Conservation (phyloP, 2,113 vertebrate species). For the Mungos mungo region DNA sequence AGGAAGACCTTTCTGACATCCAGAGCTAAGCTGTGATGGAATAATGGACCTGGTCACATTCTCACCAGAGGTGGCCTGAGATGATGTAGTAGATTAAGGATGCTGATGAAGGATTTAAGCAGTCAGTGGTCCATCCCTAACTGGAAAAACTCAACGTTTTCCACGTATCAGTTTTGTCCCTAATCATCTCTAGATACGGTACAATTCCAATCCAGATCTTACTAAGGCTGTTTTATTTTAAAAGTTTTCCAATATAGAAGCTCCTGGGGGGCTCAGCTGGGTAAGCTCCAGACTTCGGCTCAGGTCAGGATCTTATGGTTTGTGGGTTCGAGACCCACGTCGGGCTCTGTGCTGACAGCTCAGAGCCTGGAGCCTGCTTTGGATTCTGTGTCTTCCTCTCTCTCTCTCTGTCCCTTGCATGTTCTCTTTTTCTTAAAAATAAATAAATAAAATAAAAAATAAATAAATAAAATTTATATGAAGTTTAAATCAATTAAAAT, state of each 20-base stretch:
- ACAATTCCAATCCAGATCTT: background rate
- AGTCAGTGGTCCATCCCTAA: background rate
- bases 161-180: background rate
- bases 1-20: background rate
- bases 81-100: background rate
- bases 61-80: background rate
- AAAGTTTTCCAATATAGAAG: background rate
- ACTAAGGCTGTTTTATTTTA: background rate
- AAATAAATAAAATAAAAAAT: too few relatives aligned
- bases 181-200: background rate
- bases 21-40: background rate
- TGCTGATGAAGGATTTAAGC: background rate
- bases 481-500: too few relatives aligned
- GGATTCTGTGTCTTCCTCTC: too few relatives aligned
- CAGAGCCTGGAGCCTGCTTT: too few relatives aligned
- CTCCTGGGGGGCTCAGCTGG: too few relatives aligned
- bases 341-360: too few relatives aligned
- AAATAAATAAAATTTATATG: too few relatives aligned
- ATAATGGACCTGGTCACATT: background rate
- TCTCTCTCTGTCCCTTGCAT: too few relatives aligned
- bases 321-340: too few relatives aligned
- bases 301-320: too few relatives aligned
- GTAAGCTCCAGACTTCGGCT: too few relatives aligned
- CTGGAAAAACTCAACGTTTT: background rate
- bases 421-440: too few relatives aligned